phyloP scores from a whole-genome alignment of 2,888 invertebrate species.

The Aleiodes testaceus region DNA sequence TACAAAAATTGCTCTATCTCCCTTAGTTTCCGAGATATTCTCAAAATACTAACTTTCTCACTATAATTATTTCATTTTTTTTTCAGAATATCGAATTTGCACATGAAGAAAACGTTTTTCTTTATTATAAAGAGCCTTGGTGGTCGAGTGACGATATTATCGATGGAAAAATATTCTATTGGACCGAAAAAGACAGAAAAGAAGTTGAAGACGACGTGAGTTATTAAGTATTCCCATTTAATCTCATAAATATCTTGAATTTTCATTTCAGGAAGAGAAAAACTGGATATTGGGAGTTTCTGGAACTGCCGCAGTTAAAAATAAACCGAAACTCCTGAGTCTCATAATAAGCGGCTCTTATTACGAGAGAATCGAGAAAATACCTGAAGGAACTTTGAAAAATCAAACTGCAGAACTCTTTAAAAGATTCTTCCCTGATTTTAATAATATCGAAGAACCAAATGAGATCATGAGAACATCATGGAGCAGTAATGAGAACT shows the following conservation, averaged over 20 bases:
- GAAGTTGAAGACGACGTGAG: constrained; percentile 43
- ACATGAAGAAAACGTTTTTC: constrained; percentile 79
- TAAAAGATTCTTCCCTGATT: constrained; percentile 74
- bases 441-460: constrained; percentile 74
- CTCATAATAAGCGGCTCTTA: constrained; percentile 80
- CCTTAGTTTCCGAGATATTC: too few species aligned
- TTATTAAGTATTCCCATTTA: background rate
- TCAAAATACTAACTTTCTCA: too few species aligned
- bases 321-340: constrained; percentile 77
- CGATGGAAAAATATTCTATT: constrained; percentile 75
- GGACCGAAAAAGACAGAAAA: constrained; percentile 75
- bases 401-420: constrained; percentile 73
- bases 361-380: constrained; percentile 77
- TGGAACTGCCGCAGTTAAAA: constrained; percentile 78
- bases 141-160: constrained; percentile 73
- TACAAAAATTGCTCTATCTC: too few species aligned
- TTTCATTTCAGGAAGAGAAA: constrained; percentile 61
- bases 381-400: constrained; percentile 75
- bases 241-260: background rate
- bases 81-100: constrained; percentile 77
- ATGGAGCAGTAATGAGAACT: constrained; percentile 82
- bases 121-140: constrained; percentile 79
- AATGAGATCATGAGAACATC: constrained; percentile 73
- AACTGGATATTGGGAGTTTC: constrained; percentile 79
- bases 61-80: background rate